Percentiles rank a stretch among this genome's conserved stretches.
phyloP scores from a whole-genome alignment of 2,797 vertebrate genomes.

The Sebastes paucispinis region DNA sequence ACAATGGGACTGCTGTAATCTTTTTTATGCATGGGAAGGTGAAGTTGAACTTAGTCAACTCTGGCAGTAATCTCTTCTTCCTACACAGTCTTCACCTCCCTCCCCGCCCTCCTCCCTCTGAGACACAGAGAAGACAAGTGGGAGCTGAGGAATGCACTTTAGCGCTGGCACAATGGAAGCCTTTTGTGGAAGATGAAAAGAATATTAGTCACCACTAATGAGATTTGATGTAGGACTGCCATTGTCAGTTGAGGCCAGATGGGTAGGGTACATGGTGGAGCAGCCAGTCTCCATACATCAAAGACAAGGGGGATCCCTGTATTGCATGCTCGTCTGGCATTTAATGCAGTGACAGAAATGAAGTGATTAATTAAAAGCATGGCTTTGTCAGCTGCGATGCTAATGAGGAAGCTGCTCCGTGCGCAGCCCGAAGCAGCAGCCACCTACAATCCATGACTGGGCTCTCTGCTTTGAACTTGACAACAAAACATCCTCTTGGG shows the following conservation, averaged over 20 bases:
- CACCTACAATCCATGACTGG: slow-evolving; percentile 36
- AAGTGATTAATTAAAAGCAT: slow-evolving; percentile 56
- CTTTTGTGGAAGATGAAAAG: slow-evolving; percentile 73
- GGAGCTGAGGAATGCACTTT: slow-evolving; percentile 70
- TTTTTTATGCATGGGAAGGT: slow-evolving; percentile 34
- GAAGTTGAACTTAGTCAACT: slow-evolving; percentile 57
- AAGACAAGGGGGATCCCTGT: slow-evolving; percentile 38
- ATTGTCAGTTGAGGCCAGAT: slow-evolving; percentile 52
- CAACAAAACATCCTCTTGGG: slow-evolving; percentile 50
- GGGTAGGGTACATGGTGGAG: slow-evolving; percentile 32
- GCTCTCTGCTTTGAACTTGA: slow-evolving; percentile 55
- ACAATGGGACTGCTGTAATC: slow-evolving; percentile 16
- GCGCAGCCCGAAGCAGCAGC: slow-evolving; percentile 36
- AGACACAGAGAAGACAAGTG: slow-evolving; percentile 53
- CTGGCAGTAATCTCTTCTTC: slow-evolving; percentile 47
- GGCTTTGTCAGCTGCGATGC: slow-evolving; percentile 35
- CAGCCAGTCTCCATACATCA: slow-evolving; percentile 46
- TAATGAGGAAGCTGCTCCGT: slow-evolving; percentile 49
- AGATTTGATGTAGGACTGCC: slow-evolving; percentile 67
- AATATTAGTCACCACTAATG: slow-evolving; percentile 74
- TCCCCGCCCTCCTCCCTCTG: slow-evolving; percentile 7
- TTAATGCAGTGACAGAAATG: slow-evolving; percentile 47
- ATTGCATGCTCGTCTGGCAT: slow-evolving; percentile 37
- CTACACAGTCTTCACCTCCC: slow-evolving; percentile 30
- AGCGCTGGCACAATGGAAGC: slow-evolving; percentile 53